Conservation (phyloP, 1,140 invertebrate species). For the Drosophila baimaii region DNA sequence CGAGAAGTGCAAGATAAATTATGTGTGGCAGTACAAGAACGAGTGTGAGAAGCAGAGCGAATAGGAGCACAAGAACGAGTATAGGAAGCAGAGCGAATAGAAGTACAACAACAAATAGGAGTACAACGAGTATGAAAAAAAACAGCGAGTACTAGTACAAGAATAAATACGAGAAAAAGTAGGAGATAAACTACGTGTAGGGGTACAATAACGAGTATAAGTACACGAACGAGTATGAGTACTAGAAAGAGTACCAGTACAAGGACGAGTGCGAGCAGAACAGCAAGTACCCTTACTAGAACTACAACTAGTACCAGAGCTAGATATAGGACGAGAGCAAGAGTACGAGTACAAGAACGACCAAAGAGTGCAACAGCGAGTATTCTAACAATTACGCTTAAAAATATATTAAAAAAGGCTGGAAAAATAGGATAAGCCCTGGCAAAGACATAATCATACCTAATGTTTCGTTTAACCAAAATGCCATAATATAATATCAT, state of each 20-base stretch:
- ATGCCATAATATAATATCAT: fast-evolving
- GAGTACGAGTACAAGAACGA: too few species aligned
- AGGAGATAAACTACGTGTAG: not conserved
- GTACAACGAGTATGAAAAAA: not conserved
- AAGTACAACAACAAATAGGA: not conserved
- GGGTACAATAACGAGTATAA: not conserved
- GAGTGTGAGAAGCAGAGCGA: not conserved
- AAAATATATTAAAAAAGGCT: too few species aligned
- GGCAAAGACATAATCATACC: too few species aligned
- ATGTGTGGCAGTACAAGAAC: too few species aligned
- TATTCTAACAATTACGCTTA: too few species aligned
- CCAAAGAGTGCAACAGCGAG: too few species aligned
- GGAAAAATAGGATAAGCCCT: too few species aligned
- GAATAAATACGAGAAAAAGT: not conserved
- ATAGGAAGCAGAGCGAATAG: too few species aligned
- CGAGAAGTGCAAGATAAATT: too few species aligned
- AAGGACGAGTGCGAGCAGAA: not conserved
- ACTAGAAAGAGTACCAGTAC: not conserved
- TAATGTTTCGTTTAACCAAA: too few species aligned
- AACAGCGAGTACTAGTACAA: not conserved
- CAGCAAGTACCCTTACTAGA: not conserved
- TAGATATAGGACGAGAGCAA: too few species aligned
- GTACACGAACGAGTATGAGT: not conserved
- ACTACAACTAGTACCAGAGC: too few species aligned
- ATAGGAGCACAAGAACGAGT: not conserved